Evolutionary conservation across 2,797 vertebrate species (phyloP).

Genomic region (Cyclopterus lumpus): DNA sequence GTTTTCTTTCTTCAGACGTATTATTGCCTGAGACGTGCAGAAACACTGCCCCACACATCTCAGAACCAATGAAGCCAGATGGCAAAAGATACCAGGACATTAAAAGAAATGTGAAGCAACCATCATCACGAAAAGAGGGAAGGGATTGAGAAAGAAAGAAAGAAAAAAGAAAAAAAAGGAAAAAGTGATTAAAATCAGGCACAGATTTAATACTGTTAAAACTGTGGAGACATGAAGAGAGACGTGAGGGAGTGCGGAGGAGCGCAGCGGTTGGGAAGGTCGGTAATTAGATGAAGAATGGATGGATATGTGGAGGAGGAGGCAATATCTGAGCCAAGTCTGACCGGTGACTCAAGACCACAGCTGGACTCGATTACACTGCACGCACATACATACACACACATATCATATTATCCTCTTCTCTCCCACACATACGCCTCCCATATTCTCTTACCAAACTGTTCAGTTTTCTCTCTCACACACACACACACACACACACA

Average conservation of each 20-base stretch:
- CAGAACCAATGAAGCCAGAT: constrained; percentile 39
- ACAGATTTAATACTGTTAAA: constrained; percentile 20
- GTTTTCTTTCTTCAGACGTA: constrained; percentile 19
- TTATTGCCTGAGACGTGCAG: constrained; percentile 36
- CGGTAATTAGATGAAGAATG: constrained; percentile 78
- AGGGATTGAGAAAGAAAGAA: not conserved
- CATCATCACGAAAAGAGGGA: constrained; percentile 36
- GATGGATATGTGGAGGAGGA: constrained; percentile 73
- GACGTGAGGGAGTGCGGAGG: constrained; percentile 47
- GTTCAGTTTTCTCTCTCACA: constrained; percentile 50
- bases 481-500: too few species aligned
- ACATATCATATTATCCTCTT: constrained; percentile 59
- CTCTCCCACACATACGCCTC: constrained; percentile 50
- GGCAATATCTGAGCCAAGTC: constrained; percentile 69
- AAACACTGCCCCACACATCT: constrained; percentile 54
- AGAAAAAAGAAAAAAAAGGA: constrained; percentile 1
- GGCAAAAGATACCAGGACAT: constrained; percentile 52
- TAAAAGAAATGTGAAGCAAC: constrained; percentile 43
- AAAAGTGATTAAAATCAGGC: constrained; percentile 43
- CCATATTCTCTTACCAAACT: constrained; percentile 45
- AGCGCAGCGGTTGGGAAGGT: constrained; percentile 42
- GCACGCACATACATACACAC: constrained; percentile 42
- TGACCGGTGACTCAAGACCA: constrained; percentile 82
- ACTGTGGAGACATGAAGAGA: constrained; percentile 31
- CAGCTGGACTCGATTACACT: constrained; percentile 84